Base-by-base conservation (phyloP, 2,888 invertebrate genomes). In the Tolmerus cingulatus region DNA sequence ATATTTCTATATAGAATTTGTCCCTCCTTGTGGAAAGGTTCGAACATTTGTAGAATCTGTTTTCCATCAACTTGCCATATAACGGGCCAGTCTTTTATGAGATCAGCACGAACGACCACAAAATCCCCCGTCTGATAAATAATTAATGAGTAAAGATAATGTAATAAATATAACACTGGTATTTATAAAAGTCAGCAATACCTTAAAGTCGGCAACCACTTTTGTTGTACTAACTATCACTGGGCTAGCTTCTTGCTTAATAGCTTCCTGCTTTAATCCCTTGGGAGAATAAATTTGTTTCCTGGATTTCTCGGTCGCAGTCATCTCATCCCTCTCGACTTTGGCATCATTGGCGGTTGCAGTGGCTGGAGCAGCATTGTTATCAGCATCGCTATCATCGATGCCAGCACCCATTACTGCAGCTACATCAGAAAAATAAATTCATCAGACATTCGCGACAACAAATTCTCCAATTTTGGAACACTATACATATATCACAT, bases 41-140 rank as follows among this genome's bases (percentile, higher is more conserved):
- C 96, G 90, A 96, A 97, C 91, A 97, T 97, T 92, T 97, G 97
- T 88, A 97, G 92, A 89, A 97, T 93, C 27, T 96, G 95, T 92
- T 96, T 96, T 0, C 96, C 97, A 91, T 98, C 98, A 85, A 98
- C 96, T 92, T 97, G 95, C 98, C 98, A 98, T 90, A 98, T 95
- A 7, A 96, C 95, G 8, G 97, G 98, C 94, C 96, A 96, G 92
- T 97, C 96, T 91, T 96, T 95, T 88, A 94, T 94, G 89, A 97
- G 92, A 93, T 98, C 97, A 84, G 95, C 94, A 93, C 97, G 97
- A 91, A 97, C 94, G 57, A 97, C 96, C 89, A 98, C 96, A 93
- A 97, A 98, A 91, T 97, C 97, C 74, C 98, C 97, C 89, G 96
- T 95, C 97, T 98, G 93, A 86, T 94, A 94, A 46, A 3, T 40